These are phyloP conservation scores for Drosophila tsacasi DNA, from an alignment of 1,140 invertebrate species.

Conservation along the genomic window DNA sequence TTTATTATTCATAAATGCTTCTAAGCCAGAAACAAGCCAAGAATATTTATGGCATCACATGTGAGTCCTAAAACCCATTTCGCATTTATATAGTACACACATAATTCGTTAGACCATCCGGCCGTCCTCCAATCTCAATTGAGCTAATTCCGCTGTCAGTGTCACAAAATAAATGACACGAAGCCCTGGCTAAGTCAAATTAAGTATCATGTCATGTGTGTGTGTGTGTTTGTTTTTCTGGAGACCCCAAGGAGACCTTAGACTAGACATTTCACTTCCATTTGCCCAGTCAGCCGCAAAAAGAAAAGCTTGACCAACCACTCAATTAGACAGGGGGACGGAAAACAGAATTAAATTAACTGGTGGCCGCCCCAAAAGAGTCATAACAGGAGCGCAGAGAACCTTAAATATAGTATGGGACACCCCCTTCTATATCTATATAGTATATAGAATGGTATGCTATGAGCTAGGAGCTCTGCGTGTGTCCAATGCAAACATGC, in stretches of 20 bases:
- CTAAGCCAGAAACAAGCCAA: background rate
- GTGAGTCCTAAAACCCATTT: conserved; percentile 5
- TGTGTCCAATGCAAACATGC: conserved; percentile 58
- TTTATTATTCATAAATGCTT: conserved; percentile 1
- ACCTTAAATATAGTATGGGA: background rate
- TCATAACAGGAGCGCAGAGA: conserved; percentile 54
- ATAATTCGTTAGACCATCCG: conserved; percentile 16
- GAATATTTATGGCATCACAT: conserved; percentile 11
- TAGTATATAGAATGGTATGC: background rate
- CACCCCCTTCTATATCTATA: background rate
- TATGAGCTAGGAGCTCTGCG: background rate
- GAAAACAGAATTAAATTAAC: conserved; percentile 78
- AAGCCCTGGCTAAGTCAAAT: conserved; percentile 29
- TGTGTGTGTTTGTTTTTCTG: conserved; percentile 1
- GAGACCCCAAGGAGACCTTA: conserved; percentile 18
- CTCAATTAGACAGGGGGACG: conserved; percentile 66
- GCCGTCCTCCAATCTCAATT: conserved; percentile 28
- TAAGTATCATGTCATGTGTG: conserved; percentile 49
- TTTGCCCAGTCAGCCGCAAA: conserved; percentile 28
- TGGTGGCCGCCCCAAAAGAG: conserved; percentile 66
- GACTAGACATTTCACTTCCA: conserved; percentile 59
- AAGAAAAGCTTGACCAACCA: conserved; percentile 55
- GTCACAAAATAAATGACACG: conserved; percentile 40
- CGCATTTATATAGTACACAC: background rate
- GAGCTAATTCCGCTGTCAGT: conserved; percentile 44